Evolutionary conservation across 2,888 invertebrate genomes (phyloP).

Genomic region (Nasonia oneida): DNA sequence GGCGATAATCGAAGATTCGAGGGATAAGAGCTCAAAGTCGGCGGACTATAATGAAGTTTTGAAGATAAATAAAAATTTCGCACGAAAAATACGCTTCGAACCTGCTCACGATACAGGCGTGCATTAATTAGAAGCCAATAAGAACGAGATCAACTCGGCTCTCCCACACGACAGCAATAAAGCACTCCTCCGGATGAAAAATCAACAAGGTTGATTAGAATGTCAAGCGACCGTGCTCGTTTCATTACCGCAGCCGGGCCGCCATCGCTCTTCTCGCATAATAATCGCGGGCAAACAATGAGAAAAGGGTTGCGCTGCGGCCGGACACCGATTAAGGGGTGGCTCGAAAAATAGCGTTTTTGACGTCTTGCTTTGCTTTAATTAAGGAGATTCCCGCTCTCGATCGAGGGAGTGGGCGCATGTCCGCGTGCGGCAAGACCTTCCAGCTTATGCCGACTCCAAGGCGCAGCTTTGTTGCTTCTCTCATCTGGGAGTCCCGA

Average conservation of each 20-base stretch:
- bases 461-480: constrained; percentile 35
- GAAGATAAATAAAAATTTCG: not conserved
- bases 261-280: constrained; percentile 69
- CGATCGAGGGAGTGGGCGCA: constrained; percentile 73
- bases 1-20: not conserved
- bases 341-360: constrained; percentile 64
- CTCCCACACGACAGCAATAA: constrained; percentile 18
- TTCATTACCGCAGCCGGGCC: constrained; percentile 45
- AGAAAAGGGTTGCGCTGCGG: constrained; percentile 68
- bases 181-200: constrained; percentile 21
- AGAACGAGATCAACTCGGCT: not conserved
- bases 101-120: not conserved
- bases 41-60: not conserved
- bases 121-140: not conserved
- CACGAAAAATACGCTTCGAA: not conserved
- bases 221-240: constrained; percentile 68
- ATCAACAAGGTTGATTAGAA: constrained; percentile 70
- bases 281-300: constrained; percentile 74
- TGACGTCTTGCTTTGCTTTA: constrained; percentile 77
- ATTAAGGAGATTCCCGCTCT: constrained; percentile 75
- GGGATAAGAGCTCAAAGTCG: constrained; percentile 16
- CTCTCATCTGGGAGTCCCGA: constrained; percentile 16
- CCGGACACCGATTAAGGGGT: constrained; percentile 47
- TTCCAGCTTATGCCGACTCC: constrained; percentile 56
- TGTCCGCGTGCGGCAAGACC: not conserved